A percentile compares a stretch with the other conserved stretches of the same genome.
Evolutionary conservation across 2,113 vertebrate genomes (phyloP).

Genomic region (Chaetorhynchus papuensis): DNA sequence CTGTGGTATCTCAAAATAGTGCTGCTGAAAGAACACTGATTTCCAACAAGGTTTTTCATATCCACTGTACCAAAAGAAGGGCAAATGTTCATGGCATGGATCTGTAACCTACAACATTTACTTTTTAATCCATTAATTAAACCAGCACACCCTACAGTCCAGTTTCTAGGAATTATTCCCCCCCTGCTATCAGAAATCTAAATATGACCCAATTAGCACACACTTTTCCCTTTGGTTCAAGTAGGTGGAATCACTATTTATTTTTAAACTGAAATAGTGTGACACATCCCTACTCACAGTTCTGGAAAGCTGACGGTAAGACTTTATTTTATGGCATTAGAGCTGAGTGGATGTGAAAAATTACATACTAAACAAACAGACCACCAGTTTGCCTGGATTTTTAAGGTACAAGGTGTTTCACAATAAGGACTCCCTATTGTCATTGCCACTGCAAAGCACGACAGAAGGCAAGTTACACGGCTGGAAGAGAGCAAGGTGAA

Average conservation of each 20-base stretch:
- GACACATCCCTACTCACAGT: not conserved
- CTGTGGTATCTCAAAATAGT: not conserved
- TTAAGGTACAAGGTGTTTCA: not conserved
- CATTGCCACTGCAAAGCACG: not conserved
- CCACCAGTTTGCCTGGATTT: not conserved
- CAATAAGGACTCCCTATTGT: not conserved
- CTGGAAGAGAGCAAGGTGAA: not conserved
- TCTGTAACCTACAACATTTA: not conserved
- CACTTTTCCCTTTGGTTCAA: not conserved
- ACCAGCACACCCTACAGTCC: not conserved
- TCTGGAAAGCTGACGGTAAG: not conserved
- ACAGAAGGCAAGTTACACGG: not conserved
- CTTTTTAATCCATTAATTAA: not conserved
- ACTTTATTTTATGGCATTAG: not conserved
- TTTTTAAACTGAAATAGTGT: not conserved
- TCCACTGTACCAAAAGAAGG: not conserved
- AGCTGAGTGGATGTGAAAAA: not conserved
- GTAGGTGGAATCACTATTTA: not conserved
- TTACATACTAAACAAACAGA: not conserved
- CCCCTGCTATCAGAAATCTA: not conserved
- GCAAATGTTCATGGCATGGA: not conserved
- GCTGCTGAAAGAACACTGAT: not conserved
- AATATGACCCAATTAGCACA: not conserved
- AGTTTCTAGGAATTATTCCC: not conserved
- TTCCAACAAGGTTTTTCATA: not conserved